Percentiles rank a stretch among this genome's conserved stretches.
These are phyloP conservation scores for Omphaloscelis lunosa DNA, from an alignment of 2,888 invertebrate genomes.

Conservation along the genomic window DNA sequence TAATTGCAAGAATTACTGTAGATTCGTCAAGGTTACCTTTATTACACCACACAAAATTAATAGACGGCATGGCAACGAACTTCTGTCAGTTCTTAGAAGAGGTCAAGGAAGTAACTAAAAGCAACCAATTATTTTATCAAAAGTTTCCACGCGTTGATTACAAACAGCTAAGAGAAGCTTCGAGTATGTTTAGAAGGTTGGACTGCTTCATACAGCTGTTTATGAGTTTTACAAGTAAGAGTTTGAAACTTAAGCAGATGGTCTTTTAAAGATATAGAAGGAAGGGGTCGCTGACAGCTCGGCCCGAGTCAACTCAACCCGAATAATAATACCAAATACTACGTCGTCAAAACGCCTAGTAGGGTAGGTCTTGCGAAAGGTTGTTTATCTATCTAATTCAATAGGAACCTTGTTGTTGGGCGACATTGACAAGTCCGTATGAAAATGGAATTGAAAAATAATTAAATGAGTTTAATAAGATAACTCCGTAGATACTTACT, in stretches of 20 bases:
- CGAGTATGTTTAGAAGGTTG: neutral
- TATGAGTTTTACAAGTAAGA: neutral
- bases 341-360: no score
- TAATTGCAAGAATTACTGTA: constrained; percentile 17
- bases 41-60: neutral
- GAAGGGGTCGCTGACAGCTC: no score
- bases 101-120: constrained; percentile 40
- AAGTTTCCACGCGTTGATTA: constrained; percentile 27
- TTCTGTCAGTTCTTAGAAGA: neutral
- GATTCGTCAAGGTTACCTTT: constrained; percentile 17
- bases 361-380: neutral
- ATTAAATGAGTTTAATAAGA: no score
- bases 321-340: no score
- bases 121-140: neutral
- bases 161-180: constrained; percentile 14
- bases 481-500: no score
- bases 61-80: neutral
- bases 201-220: neutral
- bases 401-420: neutral
- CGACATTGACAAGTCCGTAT: no score
- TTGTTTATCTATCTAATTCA: neutral
- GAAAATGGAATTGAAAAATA: no score
- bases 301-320: no score
- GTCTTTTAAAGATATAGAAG: neutral
- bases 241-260: no score